Evolutionary conservation across 2,888 invertebrate species (phyloP), one percentile per base, ranked within the genome.

Genomic region (Lymantria dispar): DNA sequence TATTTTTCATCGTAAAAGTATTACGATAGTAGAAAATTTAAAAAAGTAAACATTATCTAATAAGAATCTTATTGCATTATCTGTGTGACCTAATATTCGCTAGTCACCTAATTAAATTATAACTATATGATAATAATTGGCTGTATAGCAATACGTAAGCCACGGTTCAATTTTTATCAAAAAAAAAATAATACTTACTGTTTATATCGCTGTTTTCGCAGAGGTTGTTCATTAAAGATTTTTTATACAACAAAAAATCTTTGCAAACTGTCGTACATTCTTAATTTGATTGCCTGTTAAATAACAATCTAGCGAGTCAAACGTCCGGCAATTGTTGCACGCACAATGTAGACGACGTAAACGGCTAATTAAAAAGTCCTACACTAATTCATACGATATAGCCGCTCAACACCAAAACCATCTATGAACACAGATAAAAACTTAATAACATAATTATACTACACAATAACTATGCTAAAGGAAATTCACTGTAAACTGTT

Each of bases 311-410:
- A 31, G 46, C 45, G 50, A 58, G 53, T 53, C 51, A 48, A 56
- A 57, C 57, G 56, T 63, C 63, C 68, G 54, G 55, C 57, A 62
- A 70, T 62, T 69, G 70, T 60, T 55, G 60, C 52, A 56, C 61
- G 54, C 60, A 64, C 58, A 60, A 67, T 51, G 54, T 43, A 68
- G 57, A 48, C 60, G 47, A 57, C 58, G 56, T 61, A 62, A 52
- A 64, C 64, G 46, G 62, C 65, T 68, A 70, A 72, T 68, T 72
- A 72, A 48, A 60, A 56, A 70, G 64, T 68, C 56, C 60, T 72
- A 62, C 58, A 53, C 60, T 64, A 69, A 64, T 71, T 68, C 56
- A 60, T 65, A 54, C 47, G 57, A 50, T 64, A 58, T 54, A 56
- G 50, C 62, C 57, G 61, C 60, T 53, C 57, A 58, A 57, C 59